Base-by-base conservation (phyloP, 2,797 vertebrate genomes). In the Tamandua tetradactyla region DNA sequence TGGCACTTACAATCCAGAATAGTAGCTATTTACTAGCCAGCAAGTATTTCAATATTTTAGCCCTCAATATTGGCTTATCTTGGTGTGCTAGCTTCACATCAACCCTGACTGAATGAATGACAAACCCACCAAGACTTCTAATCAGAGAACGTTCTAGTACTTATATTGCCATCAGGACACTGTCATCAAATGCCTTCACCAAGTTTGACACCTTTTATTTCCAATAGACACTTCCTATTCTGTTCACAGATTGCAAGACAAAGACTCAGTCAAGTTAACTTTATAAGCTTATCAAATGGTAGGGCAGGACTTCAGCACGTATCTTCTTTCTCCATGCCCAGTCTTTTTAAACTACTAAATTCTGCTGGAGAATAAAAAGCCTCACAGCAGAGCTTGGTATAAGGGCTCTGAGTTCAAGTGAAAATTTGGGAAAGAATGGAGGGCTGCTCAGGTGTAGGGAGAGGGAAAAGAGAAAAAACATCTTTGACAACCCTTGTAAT, bases 281-380 rank as follows among this genome's bases (percentile, higher is more conserved):
- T 87, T 59, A 40, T 11, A 49, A n/a, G 83, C 35, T 23, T 55
- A 64, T 37, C 30, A 55, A 49, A 25, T 66, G 18, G 0, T 49
- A 25, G 7, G 1, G 2, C 3, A 40, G 40, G 49, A 62, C 23
- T 32, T 81, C 1, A 44, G 55, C 44, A n/a, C 7, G n/a, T n/a
- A 18, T 17, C 1, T 0, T 47, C 25, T n/a, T 59, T 62, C 55
- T 42, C 7, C 1, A 47, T 66, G 15, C 7, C 0, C 15, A 14
- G 27, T 40, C 35, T 75, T 82, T 83, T 25, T 32, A 68, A 66
- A 69, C 66, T 18, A 7, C 25, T n/a, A n/a, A n/a, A n/a, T 7
- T 69, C 32, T 42, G 12, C 7, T 57, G 27, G 13, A 47, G 61
- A 91, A 37, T 52, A 68, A 80, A 59, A 74, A 7, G 1, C 1